Percentiles rank a stretch among this genome's conserved stretches.
These are phyloP conservation scores for Leptoclinus maculatus DNA, from an alignment of 2,797 vertebrate genomes.

Conservation along the genomic window DNA sequence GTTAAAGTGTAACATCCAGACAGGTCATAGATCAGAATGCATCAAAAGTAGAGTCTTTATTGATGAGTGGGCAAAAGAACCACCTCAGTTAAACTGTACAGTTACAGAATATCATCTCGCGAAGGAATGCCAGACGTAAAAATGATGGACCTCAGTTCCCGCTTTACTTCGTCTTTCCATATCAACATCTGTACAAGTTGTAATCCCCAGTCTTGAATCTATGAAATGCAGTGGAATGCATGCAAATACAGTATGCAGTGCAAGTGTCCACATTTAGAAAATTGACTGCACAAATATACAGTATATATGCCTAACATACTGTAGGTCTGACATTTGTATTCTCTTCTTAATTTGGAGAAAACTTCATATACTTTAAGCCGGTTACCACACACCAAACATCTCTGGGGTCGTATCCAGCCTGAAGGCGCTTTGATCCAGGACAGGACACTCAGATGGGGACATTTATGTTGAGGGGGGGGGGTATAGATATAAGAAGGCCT, in stretches of 20 bases:
- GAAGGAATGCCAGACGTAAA: constrained; percentile 78
- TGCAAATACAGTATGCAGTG: constrained; percentile 81
- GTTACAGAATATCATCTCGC: constrained; percentile 82
- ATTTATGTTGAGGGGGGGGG: constrained; percentile 41
- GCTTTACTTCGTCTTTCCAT: constrained; percentile 60
- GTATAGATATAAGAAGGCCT: constrained; percentile 53
- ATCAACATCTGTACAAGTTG: constrained; percentile 79
- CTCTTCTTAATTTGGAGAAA: constrained; percentile 74
- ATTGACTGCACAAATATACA: constrained; percentile 72
- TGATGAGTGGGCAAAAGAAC: constrained; percentile 87
- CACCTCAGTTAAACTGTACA: constrained; percentile 88
- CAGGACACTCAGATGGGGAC: constrained; percentile 59
- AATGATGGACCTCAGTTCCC: constrained; percentile 74
- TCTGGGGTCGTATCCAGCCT: constrained; percentile 39
- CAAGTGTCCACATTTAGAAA: constrained; percentile 78
- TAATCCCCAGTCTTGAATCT: constrained; percentile 70
- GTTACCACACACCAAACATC: constrained; percentile 51
- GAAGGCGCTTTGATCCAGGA: constrained; percentile 63
- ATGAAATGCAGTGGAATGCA: constrained; percentile 81
- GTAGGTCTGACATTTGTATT: constrained; percentile 73
- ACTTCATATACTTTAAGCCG: constrained; percentile 47
- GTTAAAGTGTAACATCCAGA: constrained; percentile 32
- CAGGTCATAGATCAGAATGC: constrained; percentile 72
- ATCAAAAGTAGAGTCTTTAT: constrained; percentile 92
- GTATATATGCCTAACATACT: constrained; percentile 71